Percentiles rank a stretch among this genome's conserved stretches.
These are phyloP conservation scores for Diarsia rubi DNA, from an alignment of 2,888 invertebrate genomes.

Conservation along the genomic window DNA sequence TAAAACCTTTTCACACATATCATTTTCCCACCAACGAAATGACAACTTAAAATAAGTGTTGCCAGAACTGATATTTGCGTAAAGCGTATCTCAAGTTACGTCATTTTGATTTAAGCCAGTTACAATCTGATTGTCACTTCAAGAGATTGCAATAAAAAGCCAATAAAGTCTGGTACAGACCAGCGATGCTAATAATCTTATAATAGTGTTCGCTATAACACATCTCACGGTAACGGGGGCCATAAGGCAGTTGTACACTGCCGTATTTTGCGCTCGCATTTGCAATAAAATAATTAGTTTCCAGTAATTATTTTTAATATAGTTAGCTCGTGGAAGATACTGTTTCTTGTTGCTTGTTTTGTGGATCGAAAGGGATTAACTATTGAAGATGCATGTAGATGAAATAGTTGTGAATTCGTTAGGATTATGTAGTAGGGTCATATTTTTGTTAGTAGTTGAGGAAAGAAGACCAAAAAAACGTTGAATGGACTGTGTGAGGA, in stretches of 20 bases:
- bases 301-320: conserved; percentile 43
- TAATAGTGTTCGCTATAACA: conserved; percentile 53
- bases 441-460: too few species aligned
- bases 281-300: conserved; percentile 55
- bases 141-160: conserved; percentile 68
- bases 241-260: conserved; percentile 50
- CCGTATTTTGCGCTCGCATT: conserved; percentile 40
- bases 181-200: conserved; percentile 61
- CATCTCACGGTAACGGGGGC: conserved; percentile 49
- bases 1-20: conserved; percentile 8
- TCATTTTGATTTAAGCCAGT: conserved; percentile 13
- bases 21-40: neutral
- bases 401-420: neutral
- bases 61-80: conserved; percentile 15
- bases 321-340: conserved; percentile 8
- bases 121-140: conserved; percentile 71
- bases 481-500: too few species aligned
- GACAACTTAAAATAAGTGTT: neutral
- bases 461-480: too few species aligned
- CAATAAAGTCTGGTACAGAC: conserved; percentile 62
- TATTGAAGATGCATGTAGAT: neutral
- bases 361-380: neutral
- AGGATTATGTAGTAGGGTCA: neutral
- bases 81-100: neutral
- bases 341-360: conserved; percentile 4